phyloP scores from a whole-genome alignment of 2,888 invertebrate genomes.

The Cantharis lateralis region DNA sequence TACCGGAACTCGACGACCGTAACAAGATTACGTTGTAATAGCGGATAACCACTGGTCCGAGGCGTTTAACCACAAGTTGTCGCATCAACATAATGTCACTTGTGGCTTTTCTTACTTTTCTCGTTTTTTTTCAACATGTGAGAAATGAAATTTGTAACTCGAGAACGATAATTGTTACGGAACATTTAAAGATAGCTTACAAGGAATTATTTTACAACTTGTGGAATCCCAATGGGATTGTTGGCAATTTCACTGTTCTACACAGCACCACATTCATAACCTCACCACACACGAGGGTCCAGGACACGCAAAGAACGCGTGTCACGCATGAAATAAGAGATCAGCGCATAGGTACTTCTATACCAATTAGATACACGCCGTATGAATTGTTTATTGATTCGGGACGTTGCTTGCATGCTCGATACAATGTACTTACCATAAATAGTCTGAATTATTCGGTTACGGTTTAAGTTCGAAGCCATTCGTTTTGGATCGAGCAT shows the following conservation, averaged over 20 bases:
- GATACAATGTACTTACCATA: slow-evolving; percentile 10
- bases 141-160: neutral
- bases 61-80: slow-evolving; percentile 50
- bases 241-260: slow-evolving; percentile 20
- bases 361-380: slow-evolving; percentile 40
- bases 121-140: slow-evolving; percentile 17
- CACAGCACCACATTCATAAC: slow-evolving; percentile 21
- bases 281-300: slow-evolving; percentile 24
- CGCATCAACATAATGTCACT: slow-evolving; percentile 40
- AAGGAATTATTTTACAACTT: slow-evolving; percentile 24
- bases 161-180: neutral
- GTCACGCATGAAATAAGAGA: slow-evolving; percentile 42
- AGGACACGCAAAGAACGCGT: slow-evolving; percentile 38
- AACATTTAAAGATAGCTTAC: slow-evolving; percentile 17
- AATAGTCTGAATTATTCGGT: neutral
- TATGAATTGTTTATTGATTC: slow-evolving; percentile 41
- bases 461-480: neutral
- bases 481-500: neutral
- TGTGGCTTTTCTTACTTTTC: slow-evolving; percentile 42
- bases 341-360: slow-evolving; percentile 36
- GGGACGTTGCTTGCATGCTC: slow-evolving; percentile 21
- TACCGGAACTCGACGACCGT: slow-evolving; percentile 49
- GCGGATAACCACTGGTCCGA: slow-evolving; percentile 51
- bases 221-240: slow-evolving; percentile 30
- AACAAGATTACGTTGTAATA: slow-evolving; percentile 53